Percentiles rank a stretch among this genome's conserved stretches.
Evolutionary conservation across 2,797 vertebrate species (phyloP).

Genomic region (Taeniopygia guttata): DNA sequence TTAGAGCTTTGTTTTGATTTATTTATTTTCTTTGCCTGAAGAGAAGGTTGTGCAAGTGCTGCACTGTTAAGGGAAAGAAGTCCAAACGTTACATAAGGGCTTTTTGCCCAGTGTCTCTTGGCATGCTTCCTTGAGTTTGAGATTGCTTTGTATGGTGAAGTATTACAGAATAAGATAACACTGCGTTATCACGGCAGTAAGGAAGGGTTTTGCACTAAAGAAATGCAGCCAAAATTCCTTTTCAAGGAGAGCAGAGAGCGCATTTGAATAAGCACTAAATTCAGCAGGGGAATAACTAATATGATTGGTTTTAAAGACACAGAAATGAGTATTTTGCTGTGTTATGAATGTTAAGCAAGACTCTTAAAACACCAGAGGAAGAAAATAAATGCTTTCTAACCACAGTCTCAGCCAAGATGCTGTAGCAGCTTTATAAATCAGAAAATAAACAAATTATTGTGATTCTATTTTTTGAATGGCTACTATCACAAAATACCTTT

Average conservation of each 20-base stretch:
- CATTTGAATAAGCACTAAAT: constrained; percentile 54
- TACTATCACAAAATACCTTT: constrained; percentile 39
- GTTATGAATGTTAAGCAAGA: not conserved
- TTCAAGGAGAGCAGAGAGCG: constrained; percentile 27
- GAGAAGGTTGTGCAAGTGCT: constrained; percentile 12
- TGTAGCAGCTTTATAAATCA: constrained; percentile 17
- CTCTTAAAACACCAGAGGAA: constrained; percentile 9
- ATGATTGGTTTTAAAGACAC: constrained; percentile 48
- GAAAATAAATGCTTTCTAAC: not conserved
- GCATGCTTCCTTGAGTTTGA: constrained; percentile 34
- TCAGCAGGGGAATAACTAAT: constrained; percentile 51
- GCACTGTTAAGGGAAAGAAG: constrained; percentile 29
- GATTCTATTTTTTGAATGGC: constrained; percentile 20
- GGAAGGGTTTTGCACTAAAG: constrained; percentile 3
- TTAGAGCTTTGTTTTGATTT: constrained; percentile 32
- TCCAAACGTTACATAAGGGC: constrained; percentile 47
- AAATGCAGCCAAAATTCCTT: constrained; percentile 35
- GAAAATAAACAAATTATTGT: constrained; percentile 9
- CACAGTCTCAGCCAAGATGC: not conserved
- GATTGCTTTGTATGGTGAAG: constrained; percentile 53
- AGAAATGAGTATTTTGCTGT: constrained; percentile 40
- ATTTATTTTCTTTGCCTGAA: constrained; percentile 40
- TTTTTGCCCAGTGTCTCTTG: constrained; percentile 49
- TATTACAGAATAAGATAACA: constrained; percentile 55
- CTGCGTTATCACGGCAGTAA: constrained; percentile 23